These are phyloP conservation scores for Ibidorhyncha struthersii DNA, from an alignment of 2,113 vertebrate genomes.

Conservation along the genomic window DNA sequence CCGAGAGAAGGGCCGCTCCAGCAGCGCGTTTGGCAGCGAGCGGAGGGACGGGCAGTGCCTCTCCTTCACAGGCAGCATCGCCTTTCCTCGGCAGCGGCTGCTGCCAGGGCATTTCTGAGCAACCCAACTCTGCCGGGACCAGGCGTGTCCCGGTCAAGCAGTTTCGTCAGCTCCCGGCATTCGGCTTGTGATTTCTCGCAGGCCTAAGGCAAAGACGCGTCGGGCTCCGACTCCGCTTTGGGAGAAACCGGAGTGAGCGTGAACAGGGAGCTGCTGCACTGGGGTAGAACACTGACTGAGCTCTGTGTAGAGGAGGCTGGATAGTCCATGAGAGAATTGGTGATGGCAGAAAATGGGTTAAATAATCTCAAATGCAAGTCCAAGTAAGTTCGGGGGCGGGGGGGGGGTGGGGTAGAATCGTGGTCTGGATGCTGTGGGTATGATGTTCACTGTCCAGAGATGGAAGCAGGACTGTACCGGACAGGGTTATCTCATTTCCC, in stretches of 20 bases:
- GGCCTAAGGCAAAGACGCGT: not conserved
- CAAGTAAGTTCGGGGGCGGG: not conserved
- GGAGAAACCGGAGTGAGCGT: not conserved
- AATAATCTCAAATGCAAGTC: not conserved
- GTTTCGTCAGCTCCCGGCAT: not conserved
- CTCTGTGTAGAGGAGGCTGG: not conserved
- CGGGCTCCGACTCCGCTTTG: not conserved
- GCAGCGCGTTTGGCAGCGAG: not conserved
- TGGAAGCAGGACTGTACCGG: not conserved
- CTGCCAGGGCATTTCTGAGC: not conserved
- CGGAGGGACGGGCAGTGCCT: not conserved
- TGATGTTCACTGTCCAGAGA: not conserved
- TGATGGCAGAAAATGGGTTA: not conserved
- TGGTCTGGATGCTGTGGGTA: not conserved
- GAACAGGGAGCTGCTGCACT: rapidly evolving
- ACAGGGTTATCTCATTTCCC: not conserved
- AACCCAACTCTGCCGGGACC: not conserved
- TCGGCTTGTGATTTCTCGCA: rapidly evolving
- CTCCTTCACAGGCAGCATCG: not conserved
- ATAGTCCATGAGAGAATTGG: rapidly evolving
- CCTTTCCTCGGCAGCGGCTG: not conserved
- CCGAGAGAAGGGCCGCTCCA: not conserved
- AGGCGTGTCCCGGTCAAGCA: not conserved
- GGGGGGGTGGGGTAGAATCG: too few relatives aligned
- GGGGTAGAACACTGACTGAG: rapidly evolving